Evolutionary conservation across 2,113 vertebrate species (phyloP).

Genomic region (Silurus glanis): DNA sequence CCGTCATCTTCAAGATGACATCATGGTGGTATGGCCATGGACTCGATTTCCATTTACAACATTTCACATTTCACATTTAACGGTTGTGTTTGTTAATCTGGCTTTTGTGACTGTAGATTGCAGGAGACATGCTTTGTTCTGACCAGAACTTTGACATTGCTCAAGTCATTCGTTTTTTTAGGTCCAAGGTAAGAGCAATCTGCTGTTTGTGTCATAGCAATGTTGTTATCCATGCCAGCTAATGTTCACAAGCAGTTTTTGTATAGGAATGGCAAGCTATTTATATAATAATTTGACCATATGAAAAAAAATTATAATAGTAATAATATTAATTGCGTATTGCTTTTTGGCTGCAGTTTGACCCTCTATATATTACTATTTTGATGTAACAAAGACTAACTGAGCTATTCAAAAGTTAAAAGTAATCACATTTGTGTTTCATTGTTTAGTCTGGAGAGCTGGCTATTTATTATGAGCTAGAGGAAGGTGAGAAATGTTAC

Average conservation of each 20-base stretch:
- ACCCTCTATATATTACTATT: background rate
- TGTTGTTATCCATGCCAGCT: background rate
- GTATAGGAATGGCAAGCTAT: background rate
- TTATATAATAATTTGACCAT: background rate
- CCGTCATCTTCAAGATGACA: conserved; percentile 72
- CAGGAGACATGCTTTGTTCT: conserved; percentile 81
- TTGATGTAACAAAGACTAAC: background rate
- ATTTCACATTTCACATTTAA: background rate
- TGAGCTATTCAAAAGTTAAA: no score
- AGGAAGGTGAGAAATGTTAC: conserved; percentile 72
- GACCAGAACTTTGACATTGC: conserved; percentile 82
- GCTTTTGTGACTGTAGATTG: conserved; percentile 65
- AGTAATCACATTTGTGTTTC: conserved; percentile 4
- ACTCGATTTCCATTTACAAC: background rate
- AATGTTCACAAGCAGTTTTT: background rate
- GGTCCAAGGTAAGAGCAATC: conserved; percentile 69
- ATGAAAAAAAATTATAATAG: background rate
- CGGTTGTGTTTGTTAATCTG: background rate
- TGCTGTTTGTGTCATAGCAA: background rate
- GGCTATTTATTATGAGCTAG: conserved; percentile 80
- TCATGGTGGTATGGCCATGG: conserved; percentile 73
- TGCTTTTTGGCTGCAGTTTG: background rate
- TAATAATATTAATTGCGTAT: background rate
- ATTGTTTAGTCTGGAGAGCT: conserved; percentile 74
- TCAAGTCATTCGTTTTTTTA: conserved; percentile 80